Conservation (phyloP, 2,113 vertebrate species). For the Camarhynchus parvulus region DNA sequence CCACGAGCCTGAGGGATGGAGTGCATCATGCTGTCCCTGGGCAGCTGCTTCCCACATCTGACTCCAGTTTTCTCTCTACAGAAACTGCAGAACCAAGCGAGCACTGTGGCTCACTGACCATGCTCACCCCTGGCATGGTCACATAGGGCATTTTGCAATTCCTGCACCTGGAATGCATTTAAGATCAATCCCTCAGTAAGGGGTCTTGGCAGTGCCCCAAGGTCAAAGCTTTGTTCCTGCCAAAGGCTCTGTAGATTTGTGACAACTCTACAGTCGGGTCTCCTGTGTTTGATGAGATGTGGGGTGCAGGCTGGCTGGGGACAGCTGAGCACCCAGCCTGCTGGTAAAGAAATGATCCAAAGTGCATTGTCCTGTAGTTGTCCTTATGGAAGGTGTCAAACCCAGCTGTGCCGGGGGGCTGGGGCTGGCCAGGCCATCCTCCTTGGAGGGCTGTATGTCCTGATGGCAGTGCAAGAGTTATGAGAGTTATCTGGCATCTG, state of each 20-base stretch:
- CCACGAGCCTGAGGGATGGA: neutral
- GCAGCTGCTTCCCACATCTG: neutral
- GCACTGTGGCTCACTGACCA: neutral
- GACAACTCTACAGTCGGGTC: neutral
- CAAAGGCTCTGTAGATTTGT: neutral
- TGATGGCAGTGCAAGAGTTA: neutral
- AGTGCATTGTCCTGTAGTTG: neutral
- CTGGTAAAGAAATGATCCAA: neutral
- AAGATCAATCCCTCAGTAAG: neutral
- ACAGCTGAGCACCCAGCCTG: neutral
- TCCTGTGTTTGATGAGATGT: neutral
- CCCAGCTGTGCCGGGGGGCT: neutral
- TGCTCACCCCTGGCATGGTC: neutral
- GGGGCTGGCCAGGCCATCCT: neutral
- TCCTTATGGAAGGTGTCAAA: neutral
- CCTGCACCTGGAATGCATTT: neutral
- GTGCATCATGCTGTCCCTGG: neutral
- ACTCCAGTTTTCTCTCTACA: neutral
- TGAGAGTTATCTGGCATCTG: neutral
- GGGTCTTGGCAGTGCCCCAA: neutral
- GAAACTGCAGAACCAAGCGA: neutral
- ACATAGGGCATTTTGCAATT: neutral
- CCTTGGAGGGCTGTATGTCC: neutral
- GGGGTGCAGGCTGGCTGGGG: neutral
- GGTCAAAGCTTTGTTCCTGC: neutral